phyloP scores from a whole-genome alignment of 2,888 invertebrate genomes.

The Torymus aiolomorphi region DNA sequence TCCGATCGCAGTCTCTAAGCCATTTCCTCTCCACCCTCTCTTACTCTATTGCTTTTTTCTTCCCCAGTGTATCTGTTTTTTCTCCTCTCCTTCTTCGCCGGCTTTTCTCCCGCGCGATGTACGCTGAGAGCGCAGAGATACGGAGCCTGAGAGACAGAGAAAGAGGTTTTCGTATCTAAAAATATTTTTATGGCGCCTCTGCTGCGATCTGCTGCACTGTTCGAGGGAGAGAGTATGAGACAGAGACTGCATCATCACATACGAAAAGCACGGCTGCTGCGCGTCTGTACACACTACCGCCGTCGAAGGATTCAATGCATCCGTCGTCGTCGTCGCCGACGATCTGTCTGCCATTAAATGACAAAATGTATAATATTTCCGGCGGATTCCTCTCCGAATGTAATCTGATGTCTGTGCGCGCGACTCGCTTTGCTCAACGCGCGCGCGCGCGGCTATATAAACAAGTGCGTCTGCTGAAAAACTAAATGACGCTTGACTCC shows the following conservation, averaged over 20 bases:
- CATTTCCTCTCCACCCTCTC: conserved; percentile 63
- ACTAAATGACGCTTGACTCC: conserved; percentile 47
- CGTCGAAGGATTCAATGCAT: conserved; percentile 68
- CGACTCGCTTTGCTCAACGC: background rate
- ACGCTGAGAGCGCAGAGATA: background rate
- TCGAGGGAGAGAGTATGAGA: too few relatives aligned
- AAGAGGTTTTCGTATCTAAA: conserved; percentile 70
- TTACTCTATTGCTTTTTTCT: conserved; percentile 49
- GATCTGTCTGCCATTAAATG: conserved; percentile 63
- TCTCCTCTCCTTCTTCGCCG: conserved; percentile 47
- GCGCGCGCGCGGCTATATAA: conserved; percentile 35
- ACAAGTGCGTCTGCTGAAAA: conserved; percentile 50
- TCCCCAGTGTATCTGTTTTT: conserved; percentile 48
- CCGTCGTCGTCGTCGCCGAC: conserved; percentile 55
- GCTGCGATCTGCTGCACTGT: conserved; percentile 69
- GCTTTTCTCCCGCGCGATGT: conserved; percentile 26
- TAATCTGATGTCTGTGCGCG: conserved; percentile 4
- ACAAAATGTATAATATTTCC: conserved; percentile 67
- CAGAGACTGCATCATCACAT: background rate
- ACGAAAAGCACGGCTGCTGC: conserved; percentile 43
- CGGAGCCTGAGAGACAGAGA: conserved; percentile 55
- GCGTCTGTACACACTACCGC: conserved; percentile 63
- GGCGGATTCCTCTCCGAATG: conserved; percentile 52
- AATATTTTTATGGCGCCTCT: conserved; percentile 75
- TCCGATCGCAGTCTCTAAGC: conserved; percentile 69